Base-by-base conservation (phyloP, 2,113 vertebrate species). In the Pogonocichla stellata region DNA sequence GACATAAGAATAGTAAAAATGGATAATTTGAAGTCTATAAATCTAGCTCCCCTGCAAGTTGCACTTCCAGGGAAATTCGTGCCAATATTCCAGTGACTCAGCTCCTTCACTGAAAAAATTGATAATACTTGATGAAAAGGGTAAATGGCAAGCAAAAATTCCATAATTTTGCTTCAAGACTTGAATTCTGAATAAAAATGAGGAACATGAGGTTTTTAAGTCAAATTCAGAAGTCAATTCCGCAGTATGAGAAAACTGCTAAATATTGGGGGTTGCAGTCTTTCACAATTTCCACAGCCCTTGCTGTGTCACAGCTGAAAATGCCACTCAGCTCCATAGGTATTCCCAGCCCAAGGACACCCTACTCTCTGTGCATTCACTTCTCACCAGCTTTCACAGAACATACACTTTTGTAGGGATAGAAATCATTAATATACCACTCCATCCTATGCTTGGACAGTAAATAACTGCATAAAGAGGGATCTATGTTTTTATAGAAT, bases 371-470 rank as follows among this genome's bases (percentile, higher is more conserved):
- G 0, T 7, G 16, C 24, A 25, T 17, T 74, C 36, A 22, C 12
- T 61, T 75, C 61, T 82, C 22, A 47, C 8, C 36, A 33, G 25
- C 34, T 77, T 45, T 73, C n/a, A 40, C 20, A 43, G 34, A 51
- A 57, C 0, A 0, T 14, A 10, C 4, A 11, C 3, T 9, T 62
- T 47, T 61, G 31, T 12, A 81, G 43, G 36, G 23, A 45, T 48
- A 3, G 12, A 92, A 31, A 72, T 23, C n/a, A 20, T 22, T 86
- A 10, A 34, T 50, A 92, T 47, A n/a, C 14, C 48, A 56, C 15
- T 13, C 2, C 8, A 24, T 45, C 22, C n/a, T 66, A 9, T 31
- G 8, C 3, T 45, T 53, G 75, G 57, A n/a, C 11, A 34, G 58
- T 24, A 60, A 84, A 61, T 16, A 74, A 45, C 34, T 60, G 40